Evolutionary conservation across 1,140 invertebrate genomes (phyloP).

Genomic region (Drosophila erecta): DNA sequence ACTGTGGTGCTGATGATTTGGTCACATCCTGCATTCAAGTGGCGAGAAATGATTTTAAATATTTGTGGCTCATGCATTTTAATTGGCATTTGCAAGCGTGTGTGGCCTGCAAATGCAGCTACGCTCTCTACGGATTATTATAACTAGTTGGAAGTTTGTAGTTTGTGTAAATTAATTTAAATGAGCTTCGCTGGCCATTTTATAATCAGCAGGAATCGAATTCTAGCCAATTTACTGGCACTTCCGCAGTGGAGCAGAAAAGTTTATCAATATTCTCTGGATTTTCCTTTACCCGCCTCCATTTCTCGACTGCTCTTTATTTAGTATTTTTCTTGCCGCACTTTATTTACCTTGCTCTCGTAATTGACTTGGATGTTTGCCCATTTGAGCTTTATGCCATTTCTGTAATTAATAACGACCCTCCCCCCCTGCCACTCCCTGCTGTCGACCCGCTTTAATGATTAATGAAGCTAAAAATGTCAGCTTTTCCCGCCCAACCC

Average conservation of each 20-base stretch:
- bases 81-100: slow-evolving; percentile 32
- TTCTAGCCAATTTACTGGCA: slow-evolving; percentile 4
- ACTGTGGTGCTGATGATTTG: neutral
- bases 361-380: slow-evolving; percentile 59
- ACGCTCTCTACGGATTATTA: slow-evolving; percentile 31
- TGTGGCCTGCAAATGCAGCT: slow-evolving; percentile 11
- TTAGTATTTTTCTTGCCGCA: slow-evolving; percentile 1
- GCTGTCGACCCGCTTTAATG: slow-evolving; percentile 41
- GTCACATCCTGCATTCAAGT: slow-evolving; percentile 39
- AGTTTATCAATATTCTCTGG: neutral
- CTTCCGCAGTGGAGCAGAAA: neutral
- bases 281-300: neutral
- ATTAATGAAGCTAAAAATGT: slow-evolving; percentile 64
- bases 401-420: slow-evolving; percentile 58
- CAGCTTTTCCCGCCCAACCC: slow-evolving; percentile 22
- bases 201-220: slow-evolving; percentile 14
- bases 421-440: neutral
- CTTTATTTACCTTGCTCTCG: slow-evolving; percentile 27
- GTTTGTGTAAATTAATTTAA: slow-evolving; percentile 53
- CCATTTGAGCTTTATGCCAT: slow-evolving; percentile 50
- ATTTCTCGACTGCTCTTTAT: neutral
- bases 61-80: slow-evolving; percentile 38
- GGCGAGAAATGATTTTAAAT: slow-evolving; percentile 50
- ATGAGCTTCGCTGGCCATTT: slow-evolving; percentile 15
- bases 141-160: no score